Evolutionary conservation across 2,113 vertebrate species (phyloP), one percentile per base, ranked within the genome.

Genomic region (Coptodon rendalli): DNA sequence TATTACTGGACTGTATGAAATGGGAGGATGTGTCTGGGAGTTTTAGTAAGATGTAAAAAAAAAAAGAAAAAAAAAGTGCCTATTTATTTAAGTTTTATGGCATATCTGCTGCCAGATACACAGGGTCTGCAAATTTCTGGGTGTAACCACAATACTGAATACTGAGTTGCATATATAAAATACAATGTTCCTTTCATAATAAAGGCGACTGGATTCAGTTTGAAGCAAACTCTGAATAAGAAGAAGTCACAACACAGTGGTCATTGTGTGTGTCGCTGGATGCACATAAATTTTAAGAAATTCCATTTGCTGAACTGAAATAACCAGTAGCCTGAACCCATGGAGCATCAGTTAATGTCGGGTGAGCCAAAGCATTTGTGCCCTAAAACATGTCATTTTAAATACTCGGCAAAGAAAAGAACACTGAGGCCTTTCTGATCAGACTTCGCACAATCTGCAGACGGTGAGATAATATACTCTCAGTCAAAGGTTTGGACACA

Each of bases 1-100:
- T 99, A 99, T 97, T 97, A 97, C 97, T 97, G 96, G 97, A 97
- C 96, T 97, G 96, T 98, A 97, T 95, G 96, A 97, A 97, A 97
- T 96, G 96, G 96, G 83, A 96, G 94, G 95, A 97, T 57, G 95
- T 97, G 97, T 98, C 96, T 98, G 97, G 86, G 93, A 96, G 98
- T 98, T 95, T 96, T 92, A 96, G 94, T 92, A 94, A 95, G 86
- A 91, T 87, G 89, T 92, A 0, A 63, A 88, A 57, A 3, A 63
- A 92, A 53, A 5, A 92, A 29, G 29, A 29, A 31, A 3, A 14
- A 27, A 92, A 57, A 45, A 19, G 52, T 83, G 81, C 86, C 59
- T 92, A 95, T 92, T 96, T 95, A 95, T 96, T 95, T 92, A 89
- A 93, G 94, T 91, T 90, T 38, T 40, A 22, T 90, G 89, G 81